These are phyloP conservation scores for Mugil cephalus DNA, from an alignment of 2,113 vertebrate species.

Conservation along the genomic window DNA sequence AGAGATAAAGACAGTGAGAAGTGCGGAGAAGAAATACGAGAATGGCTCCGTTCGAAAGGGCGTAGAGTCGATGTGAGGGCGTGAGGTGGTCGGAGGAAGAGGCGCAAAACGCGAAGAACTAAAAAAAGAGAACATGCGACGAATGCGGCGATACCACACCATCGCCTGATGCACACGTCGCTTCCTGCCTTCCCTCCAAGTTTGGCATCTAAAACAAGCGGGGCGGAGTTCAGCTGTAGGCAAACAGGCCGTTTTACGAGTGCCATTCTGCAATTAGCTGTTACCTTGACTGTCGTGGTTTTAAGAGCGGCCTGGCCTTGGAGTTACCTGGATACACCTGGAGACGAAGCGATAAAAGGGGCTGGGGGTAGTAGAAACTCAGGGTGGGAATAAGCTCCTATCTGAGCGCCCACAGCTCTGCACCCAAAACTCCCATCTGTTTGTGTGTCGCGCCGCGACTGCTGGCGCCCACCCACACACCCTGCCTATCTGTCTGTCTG, in stretches of 20 bases:
- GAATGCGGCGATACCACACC: background rate
- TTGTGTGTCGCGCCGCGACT: conserved; percentile 44
- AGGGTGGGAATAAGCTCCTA: conserved; percentile 56
- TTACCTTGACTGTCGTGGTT: conserved; percentile 87
- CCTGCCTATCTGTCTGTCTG: conserved; percentile 38
- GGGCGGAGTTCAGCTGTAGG: conserved; percentile 70
- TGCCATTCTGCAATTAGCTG: conserved; percentile 81
- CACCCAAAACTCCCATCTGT: conserved; percentile 61
- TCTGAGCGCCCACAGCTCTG: conserved; percentile 30
- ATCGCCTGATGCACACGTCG: background rate
- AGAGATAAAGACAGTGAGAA: conserved; percentile 54
- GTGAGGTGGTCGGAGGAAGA: background rate
- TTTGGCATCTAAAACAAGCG: conserved; percentile 27
- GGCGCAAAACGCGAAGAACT: background rate
- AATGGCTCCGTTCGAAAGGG: conserved; percentile 1
- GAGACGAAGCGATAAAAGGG: conserved; percentile 82
- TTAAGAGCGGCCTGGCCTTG: conserved; percentile 88
- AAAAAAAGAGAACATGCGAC: background rate
- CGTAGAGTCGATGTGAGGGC: background rate
- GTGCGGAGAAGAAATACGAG: background rate
- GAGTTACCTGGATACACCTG: conserved; percentile 89
- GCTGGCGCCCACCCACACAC: conserved; percentile 58
- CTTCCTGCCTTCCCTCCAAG: conserved; percentile 30
- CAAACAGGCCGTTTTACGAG: conserved; percentile 85
- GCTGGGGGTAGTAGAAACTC: conserved; percentile 60